Base-by-base conservation (phyloP, 2,797 vertebrate genomes). In the Aulostomus chinensis region DNA sequence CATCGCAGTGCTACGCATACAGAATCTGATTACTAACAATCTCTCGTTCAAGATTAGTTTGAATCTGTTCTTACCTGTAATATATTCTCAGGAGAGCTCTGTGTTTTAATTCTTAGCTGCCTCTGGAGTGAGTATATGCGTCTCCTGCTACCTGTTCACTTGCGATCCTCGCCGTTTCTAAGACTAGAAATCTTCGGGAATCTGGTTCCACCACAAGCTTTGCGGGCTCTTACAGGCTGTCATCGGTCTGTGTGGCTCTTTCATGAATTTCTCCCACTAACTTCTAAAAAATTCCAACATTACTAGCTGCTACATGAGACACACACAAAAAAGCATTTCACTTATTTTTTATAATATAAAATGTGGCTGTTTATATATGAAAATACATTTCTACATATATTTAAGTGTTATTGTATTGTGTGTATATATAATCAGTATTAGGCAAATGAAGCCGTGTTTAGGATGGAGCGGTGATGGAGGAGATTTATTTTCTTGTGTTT, bases 351-450 rank as follows among this genome's bases (percentile, higher is more conserved):
- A 54, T 58, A 43, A 64, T 61, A 56, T 77, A 43, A 54, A 62
- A 85, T 70, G 50, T 65, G 69, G 66, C 69, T 69, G 31, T 78
- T 76, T 77, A 74, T 79, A 67, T 90, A 81, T 88, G 83, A 86
- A 86, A 71, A 66, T 83, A 78, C 85, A 85, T 86, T 85, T 90
- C 72, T 83, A 76, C 69, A 66, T 86, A 75, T 89, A 85, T 90
- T 61, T 74, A 90, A 93, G 90, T 93, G 85, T 92, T 92, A 86
- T 84, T 79, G 81, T 88, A 77, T 91, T 90, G 81, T 92, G 87
- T 90, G 81, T 92, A 86, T 90, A 90, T 85, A 89, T 88, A 92
- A 85, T 83, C 92, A 92, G 92, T 93, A 91, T 93, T 94, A 93
- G 85, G 86, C 84, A 50, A 61, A 57, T 31, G 14, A 79, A 79